Conservation (phyloP, 2,113 vertebrate genomes). For the Alligator sinensis region DNA sequence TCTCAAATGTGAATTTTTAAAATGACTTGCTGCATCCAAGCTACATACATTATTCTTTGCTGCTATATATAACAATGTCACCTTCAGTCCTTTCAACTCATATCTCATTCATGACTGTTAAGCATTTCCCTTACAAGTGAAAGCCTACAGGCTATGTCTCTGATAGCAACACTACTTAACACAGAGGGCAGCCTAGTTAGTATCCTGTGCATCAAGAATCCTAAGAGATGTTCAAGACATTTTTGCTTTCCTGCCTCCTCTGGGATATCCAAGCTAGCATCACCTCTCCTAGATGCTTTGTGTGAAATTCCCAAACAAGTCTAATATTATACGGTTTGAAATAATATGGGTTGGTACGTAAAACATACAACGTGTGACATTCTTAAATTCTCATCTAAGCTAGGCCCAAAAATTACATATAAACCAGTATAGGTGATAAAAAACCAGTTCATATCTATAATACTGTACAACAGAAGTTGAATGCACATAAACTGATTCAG, state of each 20-base stretch:
- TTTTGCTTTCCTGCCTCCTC: background rate
- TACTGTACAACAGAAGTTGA: too few relatives aligned
- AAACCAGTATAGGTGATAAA: too few relatives aligned
- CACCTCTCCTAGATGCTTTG: background rate
- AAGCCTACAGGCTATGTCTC: background rate
- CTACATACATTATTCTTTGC: background rate
- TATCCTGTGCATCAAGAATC: background rate
- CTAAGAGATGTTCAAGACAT: background rate
- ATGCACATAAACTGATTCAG: too few relatives aligned
- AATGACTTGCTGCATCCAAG: background rate
- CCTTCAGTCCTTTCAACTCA: background rate
- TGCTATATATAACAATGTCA: background rate
- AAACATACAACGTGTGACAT: too few relatives aligned
- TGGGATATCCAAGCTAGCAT: background rate
- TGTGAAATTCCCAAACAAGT: background rate
- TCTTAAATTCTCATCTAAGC: too few relatives aligned
- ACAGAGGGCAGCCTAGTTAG: background rate
- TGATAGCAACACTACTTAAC: background rate
- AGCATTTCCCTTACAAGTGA: background rate
- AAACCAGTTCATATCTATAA: too few relatives aligned
- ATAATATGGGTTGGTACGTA: background rate
- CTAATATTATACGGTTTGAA: rapidly evolving
- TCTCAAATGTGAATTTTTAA: background rate
- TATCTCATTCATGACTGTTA: background rate
- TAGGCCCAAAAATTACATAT: too few relatives aligned